Base-by-base conservation (phyloP, 1,140 invertebrate genomes). In the Sarcophaga bullata region DNA sequence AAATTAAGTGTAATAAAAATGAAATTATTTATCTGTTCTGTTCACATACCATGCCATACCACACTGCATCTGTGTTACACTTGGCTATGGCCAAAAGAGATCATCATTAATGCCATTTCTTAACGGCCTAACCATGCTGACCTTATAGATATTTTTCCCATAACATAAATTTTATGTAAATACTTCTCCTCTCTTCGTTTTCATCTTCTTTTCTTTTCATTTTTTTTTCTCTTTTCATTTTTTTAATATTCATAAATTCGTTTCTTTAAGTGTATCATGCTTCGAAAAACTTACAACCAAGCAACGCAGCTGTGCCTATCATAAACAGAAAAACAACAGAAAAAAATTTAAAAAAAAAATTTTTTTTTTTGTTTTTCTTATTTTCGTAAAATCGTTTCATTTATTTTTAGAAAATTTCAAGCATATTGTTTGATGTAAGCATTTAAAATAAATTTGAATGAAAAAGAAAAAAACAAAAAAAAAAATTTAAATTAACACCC, bases 81-180 rank as follows among this genome's bases (percentile, higher is more conserved):
- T 13, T 7, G 15, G 54, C n/a, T 58, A 58, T 58, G 54, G 54
- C 54, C 54, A 58, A 58, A 37, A 37, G 54, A 58, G 54, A 58
- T 58, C 54, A 58, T 58, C n/a, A 58, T 58, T 58, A 58, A 58
- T n/a, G 54, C 54, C n/a, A 58, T 58, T 58, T 58, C 54, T 15
- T n/a, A 58, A 15, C 54, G n/a, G 54, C 54, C 25, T 37, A 37
- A 37, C 25, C 25, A 58, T n/a, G n/a, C 54, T 58, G 54, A 58
- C 54, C 54, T 58, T 58, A 58, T 58, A 58, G 54, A 58, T 15
- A 13, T 58, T 37, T n/a, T 58, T 58, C 54, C 54, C 54, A 58
- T 58, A 58, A 58, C 54, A 58, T 58, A 58, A 58, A 58, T 58
- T n/a, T 58, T 58, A 58, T 58, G 54, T 13, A 58, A 58, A 8